These are phyloP conservation scores for Myrmophylax atrothorax DNA, from an alignment of 2,113 vertebrate genomes.

Conservation along the genomic window DNA sequence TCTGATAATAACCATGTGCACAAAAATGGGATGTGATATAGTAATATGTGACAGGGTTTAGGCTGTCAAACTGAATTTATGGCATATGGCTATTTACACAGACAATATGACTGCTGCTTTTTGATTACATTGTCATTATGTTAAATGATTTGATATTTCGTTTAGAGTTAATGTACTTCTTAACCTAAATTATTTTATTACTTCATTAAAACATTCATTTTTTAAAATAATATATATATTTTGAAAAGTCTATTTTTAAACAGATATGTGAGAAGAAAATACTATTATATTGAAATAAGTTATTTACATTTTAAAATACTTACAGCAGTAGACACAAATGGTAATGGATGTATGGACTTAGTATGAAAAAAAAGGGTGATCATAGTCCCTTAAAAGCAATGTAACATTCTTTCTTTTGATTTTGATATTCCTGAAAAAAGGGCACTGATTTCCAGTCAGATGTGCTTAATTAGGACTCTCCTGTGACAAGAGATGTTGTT, in stretches of 20 bases:
- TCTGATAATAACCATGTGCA: neutral
- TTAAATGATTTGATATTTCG: neutral
- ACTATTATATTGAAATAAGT: neutral
- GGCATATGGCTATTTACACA: neutral
- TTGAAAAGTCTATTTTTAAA: neutral
- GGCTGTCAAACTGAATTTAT: neutral
- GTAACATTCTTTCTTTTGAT: neutral
- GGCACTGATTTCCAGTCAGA: neutral
- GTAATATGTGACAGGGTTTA: neutral
- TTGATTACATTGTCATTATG: neutral
- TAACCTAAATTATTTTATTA: neutral
- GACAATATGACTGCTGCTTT: neutral
- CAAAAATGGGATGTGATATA: neutral
- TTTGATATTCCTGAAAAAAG: neutral
- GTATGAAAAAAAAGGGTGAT: neutral
- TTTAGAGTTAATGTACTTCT: neutral
- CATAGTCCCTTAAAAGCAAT: neutral
- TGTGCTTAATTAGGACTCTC: slow-evolving; percentile 1
- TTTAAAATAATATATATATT: neutral
- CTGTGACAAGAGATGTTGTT: neutral
- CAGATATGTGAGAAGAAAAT: neutral
- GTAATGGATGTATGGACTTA: neutral
- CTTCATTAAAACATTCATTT: neutral
- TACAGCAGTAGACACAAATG: neutral
- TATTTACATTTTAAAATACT: neutral